Evolutionary conservation across 1,140 invertebrate species (phyloP).

Genomic region (Heliconius himera): DNA sequence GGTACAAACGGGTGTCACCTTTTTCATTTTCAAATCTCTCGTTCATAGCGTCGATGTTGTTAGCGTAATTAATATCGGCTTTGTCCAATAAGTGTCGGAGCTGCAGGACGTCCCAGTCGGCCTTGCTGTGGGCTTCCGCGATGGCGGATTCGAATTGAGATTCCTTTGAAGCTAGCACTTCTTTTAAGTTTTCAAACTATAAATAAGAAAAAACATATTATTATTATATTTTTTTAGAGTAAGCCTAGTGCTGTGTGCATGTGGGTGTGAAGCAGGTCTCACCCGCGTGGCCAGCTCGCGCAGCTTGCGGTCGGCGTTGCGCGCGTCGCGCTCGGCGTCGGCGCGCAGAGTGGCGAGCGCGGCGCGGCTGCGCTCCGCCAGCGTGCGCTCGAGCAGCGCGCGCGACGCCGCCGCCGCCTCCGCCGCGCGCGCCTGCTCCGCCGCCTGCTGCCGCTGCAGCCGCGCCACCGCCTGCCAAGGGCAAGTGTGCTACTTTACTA

Average conservation of each 20-base stretch:
- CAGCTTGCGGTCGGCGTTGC: conserved; percentile 65
- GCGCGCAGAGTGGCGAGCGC: conserved; percentile 60
- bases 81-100: conserved; percentile 74
- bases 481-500: too few relatives aligned
- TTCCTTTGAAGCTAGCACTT: conserved; percentile 68
- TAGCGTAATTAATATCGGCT: conserved; percentile 73
- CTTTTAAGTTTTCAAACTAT: conserved; percentile 76
- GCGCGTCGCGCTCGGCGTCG: conserved; percentile 57
- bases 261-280: too few relatives aligned
- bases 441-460: background rate
- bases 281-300: conserved; percentile 64
- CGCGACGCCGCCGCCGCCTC: conserved; percentile 49
- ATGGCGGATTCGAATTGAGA: conserved; percentile 65
- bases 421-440: conserved; percentile 51
- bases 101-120: conserved; percentile 78
- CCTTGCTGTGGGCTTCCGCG: conserved; percentile 69
- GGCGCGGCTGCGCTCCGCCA: conserved; percentile 59
- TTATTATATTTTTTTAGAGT: background rate
- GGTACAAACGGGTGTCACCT: conserved; percentile 46
- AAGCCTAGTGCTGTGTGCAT: too few relatives aligned
- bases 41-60: conserved; percentile 68
- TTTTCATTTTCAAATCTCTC: conserved; percentile 71
- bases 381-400: conserved; percentile 52
- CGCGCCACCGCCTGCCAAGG: too few relatives aligned
- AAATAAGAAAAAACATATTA: background rate